Conservation (phyloP, 2,797 vertebrate species). For the Pseudomugil tenellus region DNA sequence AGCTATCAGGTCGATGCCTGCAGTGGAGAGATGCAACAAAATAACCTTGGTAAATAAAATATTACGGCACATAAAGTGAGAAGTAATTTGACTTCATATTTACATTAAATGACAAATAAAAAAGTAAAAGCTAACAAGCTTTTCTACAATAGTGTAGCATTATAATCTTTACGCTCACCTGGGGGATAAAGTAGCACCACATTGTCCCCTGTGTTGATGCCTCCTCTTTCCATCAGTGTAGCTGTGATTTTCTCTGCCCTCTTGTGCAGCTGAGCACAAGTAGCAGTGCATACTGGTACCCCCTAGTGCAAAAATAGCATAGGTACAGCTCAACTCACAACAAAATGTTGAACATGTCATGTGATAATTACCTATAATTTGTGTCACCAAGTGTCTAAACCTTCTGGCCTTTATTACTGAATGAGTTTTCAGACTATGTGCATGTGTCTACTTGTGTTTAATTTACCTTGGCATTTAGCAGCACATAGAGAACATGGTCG, state of each 20-base stretch:
- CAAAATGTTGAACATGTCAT: not conserved
- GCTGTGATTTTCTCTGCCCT: constrained; percentile 94
- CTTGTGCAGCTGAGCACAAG: constrained; percentile 95
- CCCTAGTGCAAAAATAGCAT: constrained; percentile 81
- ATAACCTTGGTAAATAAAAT: not conserved
- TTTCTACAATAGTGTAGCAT: constrained; percentile 8
- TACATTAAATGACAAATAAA: not conserved
- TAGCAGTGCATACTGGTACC: constrained; percentile 91
- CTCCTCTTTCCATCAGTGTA: constrained; percentile 91
- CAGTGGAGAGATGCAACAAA: not conserved
- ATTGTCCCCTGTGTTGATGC: constrained; percentile 96
- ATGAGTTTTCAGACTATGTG: not conserved
- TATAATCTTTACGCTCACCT: constrained; percentile 79
- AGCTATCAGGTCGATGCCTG: constrained; percentile 89
- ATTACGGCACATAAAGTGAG: not conserved
- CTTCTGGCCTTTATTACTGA: too few species aligned
- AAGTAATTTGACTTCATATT: rapidly evolving
- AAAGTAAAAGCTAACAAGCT: not conserved
- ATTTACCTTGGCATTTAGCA: constrained; percentile 94
- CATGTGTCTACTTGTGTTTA: not conserved
- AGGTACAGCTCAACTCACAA: constrained; percentile 24
- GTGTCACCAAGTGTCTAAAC: not conserved
- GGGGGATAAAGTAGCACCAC: constrained; percentile 98
- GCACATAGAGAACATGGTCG: constrained; percentile 93
- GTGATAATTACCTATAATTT: not conserved